Evolutionary conservation across 2,888 invertebrate genomes (phyloP), one percentile per base, ranked within the genome.

Genomic region (Plebejus melissa): DNA sequence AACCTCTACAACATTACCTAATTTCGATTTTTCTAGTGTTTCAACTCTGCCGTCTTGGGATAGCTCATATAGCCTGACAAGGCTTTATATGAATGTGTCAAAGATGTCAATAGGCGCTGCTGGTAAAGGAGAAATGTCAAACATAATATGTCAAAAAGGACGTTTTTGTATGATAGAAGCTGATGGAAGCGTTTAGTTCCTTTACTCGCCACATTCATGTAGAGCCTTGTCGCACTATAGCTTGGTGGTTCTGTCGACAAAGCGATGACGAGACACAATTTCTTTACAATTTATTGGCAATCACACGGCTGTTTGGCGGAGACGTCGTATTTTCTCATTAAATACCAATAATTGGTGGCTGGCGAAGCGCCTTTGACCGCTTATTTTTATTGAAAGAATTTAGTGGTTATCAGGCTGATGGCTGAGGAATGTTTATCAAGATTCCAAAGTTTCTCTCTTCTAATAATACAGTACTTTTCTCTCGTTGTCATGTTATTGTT

Each of bases 251-350:
- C 65, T 32, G 13, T 36, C 32, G 32, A 5, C 13, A 65, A 32
- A 36, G 65, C 32, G 16, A 65, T 0, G 65, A 65, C 60, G 32
- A 65, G 32, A 16, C 32, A 65, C 65, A 65, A 28, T 65, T 65
- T 65, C 32, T 65, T 32, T 13, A 32, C 65, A 32, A 65, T 36
- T 36, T 36, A 65, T 65, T 65, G 65, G 65, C 65, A 65, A 65
- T 65, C 65, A 36, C 32, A 65, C 32, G 65, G 65, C 13, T 32
- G 65, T 65, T 65, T 65, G 65, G 13, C 65, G 65, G 13, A 65
- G 65, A 65, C 65, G 65, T 65, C 65, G 36, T 65, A 65, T 65
- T 65, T 65, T 65, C 65, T 65, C 65, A 65, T 65, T 65, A 65
- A 32, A 65, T 36, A 65, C 32, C 65, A 65, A 65, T 65, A 65